Conservation (phyloP, 2,888 invertebrate genomes). For the Helobdella robusta region DNA sequence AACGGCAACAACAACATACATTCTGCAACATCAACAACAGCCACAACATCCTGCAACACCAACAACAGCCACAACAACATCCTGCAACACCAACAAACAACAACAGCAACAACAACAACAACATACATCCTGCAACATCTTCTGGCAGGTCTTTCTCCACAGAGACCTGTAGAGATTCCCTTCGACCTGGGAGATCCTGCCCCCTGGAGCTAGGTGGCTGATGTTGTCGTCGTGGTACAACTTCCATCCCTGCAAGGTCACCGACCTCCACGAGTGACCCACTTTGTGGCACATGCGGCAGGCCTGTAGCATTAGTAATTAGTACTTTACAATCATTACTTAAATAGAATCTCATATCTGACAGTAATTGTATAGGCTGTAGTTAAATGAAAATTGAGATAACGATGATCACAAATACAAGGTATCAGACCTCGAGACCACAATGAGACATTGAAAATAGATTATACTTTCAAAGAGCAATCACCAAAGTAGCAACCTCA, state of each 20-base stretch:
- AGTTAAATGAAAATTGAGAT: no score
- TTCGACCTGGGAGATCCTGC: conserved; percentile 57
- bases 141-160: conserved; percentile 57
- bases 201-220: conserved; percentile 37
- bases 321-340: neutral
- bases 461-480: neutral
- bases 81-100: conserved; percentile 69
- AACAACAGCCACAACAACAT: neutral
- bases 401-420: no score
- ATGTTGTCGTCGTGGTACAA: conserved; percentile 76
- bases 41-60: neutral
- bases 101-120: conserved; percentile 47
- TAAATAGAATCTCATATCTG: neutral
- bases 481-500: conserved; percentile 50
- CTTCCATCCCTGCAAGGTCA: conserved; percentile 79
- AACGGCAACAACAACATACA: no score
- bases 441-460: no score
- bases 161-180: conserved; percentile 67
- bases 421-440: no score
- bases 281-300: conserved; percentile 71
- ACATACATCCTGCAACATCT: conserved; percentile 49
- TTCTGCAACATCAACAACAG: neutral
- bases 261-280: conserved; percentile 85
- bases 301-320: conserved; percentile 52
- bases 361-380: no score